Base-by-base conservation (phyloP, 2,797 vertebrate species). In the Anguilla anguilla region DNA sequence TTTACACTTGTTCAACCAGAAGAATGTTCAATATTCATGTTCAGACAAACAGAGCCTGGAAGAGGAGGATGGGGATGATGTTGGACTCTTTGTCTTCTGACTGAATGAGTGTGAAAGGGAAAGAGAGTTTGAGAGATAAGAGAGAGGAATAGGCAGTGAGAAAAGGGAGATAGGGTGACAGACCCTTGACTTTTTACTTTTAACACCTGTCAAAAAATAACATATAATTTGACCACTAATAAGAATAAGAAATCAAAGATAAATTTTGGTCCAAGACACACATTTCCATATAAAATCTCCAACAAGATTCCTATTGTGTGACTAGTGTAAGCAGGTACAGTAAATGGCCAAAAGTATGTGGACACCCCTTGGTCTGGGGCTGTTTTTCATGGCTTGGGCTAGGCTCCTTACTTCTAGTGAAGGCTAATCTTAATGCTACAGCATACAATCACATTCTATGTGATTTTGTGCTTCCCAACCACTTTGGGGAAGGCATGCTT, bases 1-100 rank as follows among this genome's bases (percentile, higher is more conserved):
- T 89, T 84, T 91, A 96, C 96, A 96, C 94, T 95, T 95, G 94
- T 96, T 95, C 92, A 93, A 96, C 91, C 93, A 95, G 94, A 89
- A 91, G 89, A 91, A 93, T 93, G 90, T 90, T 91, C 15, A n/a
- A 93, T 91, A 92, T 92, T 92, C 87, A 2, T 95, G 95, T 94
- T 86, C 86, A 86, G 93, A 93, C 93, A 91, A 92, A 91, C 90
- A 46, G 72, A 57, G 61, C 53, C 69, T 85, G 13, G 13, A 31
- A 22, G 55, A 61, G 43, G 61, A 79, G 82, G 72, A 87, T 69
- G 31, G 87, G 87, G 85, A 89, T 85, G 85, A 46, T 86, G 88
- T n/a, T n/a, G 28, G 89, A 90, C 17, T 53, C 55, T 1, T 39
- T 86, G 87, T 86, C 87, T 49, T 89, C 64, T 43, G 6, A 84